Evolutionary conservation across 92 coral and sea anemone species (phyloP).

Genomic region (Epizoanthus ramosus): DNA sequence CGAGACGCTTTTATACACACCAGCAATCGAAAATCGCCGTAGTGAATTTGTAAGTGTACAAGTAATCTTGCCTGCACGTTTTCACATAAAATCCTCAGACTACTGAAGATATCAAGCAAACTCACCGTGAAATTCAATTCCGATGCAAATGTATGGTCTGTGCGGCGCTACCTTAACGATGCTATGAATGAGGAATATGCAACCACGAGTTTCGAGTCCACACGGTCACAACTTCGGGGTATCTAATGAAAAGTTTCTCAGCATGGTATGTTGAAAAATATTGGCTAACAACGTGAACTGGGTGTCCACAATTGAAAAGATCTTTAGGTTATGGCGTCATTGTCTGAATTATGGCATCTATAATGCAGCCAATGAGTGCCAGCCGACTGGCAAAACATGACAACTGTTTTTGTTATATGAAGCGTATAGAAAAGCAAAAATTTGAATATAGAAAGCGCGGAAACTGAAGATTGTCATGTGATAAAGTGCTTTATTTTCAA

Average conservation of each 20-base stretch:
- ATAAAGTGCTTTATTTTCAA: slow-evolving; percentile 23
- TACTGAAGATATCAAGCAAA: not conserved
- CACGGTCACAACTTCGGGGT: not conserved
- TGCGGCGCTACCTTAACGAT: not conserved
- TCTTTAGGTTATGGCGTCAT: slow-evolving; percentile 34
- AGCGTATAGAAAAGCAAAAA: slow-evolving; percentile 25
- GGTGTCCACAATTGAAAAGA: slow-evolving; percentile 32
- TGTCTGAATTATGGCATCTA: slow-evolving; percentile 28
- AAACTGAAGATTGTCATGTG: slow-evolving; percentile 21
- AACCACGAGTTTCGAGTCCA: slow-evolving; percentile 1
- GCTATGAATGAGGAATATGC: not conserved
- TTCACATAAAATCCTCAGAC: not conserved
- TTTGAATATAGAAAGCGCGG: slow-evolving; percentile 32
- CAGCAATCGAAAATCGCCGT: not conserved
- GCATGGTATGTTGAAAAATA: slow-evolving; percentile 22
- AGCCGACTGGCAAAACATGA: slow-evolving; percentile 15
- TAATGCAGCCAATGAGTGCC: slow-evolving; percentile 24
- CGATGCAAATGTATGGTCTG: not conserved
- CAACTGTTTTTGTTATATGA: slow-evolving; percentile 42
- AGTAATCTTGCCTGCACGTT: not conserved
- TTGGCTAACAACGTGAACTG: slow-evolving; percentile 12
- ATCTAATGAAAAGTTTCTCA: slow-evolving; percentile 27
- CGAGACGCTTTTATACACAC: too few species aligned
- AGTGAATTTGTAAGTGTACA: slow-evolving; percentile 11
- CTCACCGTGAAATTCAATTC: slow-evolving; percentile 21